Conservation (phyloP, 2,113 vertebrate species). For the Pelecanoides urinatrix region DNA sequence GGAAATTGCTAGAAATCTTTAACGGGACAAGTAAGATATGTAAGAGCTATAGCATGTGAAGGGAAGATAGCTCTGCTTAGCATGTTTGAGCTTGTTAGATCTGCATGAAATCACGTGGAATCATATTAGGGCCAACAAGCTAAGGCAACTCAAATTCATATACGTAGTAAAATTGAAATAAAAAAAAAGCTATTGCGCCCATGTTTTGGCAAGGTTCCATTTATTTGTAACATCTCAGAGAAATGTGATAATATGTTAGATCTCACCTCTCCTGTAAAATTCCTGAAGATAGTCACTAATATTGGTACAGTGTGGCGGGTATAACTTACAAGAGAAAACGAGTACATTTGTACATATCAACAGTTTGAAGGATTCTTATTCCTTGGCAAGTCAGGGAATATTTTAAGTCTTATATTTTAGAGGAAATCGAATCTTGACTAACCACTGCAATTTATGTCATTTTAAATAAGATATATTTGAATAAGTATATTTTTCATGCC, state of each 20-base stretch:
- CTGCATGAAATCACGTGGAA: background rate
- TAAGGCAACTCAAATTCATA: background rate
- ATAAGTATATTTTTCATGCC: slow-evolving; percentile 87
- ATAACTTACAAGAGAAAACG: slow-evolving; percentile 76
- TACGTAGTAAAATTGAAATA: background rate
- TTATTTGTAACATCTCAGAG: slow-evolving; percentile 19
- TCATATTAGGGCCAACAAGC: slow-evolving; percentile 4
- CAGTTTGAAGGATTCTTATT: slow-evolving; percentile 78
- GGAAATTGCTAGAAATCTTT: slow-evolving; percentile 54
- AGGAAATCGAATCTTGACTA: slow-evolving; percentile 85
- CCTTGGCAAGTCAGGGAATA: slow-evolving; percentile 78
- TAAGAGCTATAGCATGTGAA: slow-evolving; percentile 43
- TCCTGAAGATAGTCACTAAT: slow-evolving; percentile 68
- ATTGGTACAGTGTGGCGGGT: slow-evolving; percentile 51
- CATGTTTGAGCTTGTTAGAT: slow-evolving; percentile 12
- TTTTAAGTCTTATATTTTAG: slow-evolving; percentile 84
- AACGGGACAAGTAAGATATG: slow-evolving; percentile 37
- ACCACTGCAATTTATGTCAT: slow-evolving; percentile 85
- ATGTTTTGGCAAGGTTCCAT: slow-evolving; percentile 7
- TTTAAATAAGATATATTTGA: slow-evolving; percentile 87
- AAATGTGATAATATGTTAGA: slow-evolving; percentile 32
- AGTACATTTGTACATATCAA: slow-evolving; percentile 80
- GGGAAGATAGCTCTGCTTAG: slow-evolving; percentile 30
- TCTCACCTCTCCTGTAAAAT: slow-evolving; percentile 58
- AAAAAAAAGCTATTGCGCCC: background rate